Percentiles rank a stretch among this genome's conserved stretches.
Evolutionary conservation across 2,113 vertebrate species (phyloP).

Genomic region (Coptodon bakossiorum): DNA sequence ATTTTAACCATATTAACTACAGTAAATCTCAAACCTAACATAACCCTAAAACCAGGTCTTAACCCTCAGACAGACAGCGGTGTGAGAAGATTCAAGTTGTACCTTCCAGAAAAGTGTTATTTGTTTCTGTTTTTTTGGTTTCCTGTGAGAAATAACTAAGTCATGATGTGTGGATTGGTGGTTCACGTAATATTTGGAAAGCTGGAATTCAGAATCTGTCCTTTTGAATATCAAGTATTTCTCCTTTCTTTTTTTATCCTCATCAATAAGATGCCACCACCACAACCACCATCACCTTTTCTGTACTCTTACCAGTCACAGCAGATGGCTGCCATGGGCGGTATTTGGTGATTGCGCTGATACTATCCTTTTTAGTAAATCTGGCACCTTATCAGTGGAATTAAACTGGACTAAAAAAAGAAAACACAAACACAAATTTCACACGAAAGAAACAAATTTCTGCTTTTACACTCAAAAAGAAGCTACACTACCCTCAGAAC

Average conservation of each 20-base stretch:
- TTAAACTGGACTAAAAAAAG: background rate
- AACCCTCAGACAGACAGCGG: background rate
- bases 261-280: background rate
- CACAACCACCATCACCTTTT: background rate
- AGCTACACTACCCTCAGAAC: background rate
- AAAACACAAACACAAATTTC: background rate
- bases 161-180: accelerated
- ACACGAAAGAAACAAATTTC: background rate
- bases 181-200: accelerated
- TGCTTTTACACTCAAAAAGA: background rate
- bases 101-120: background rate
- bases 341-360: background rate
- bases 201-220: background rate
- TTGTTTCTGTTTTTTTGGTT: background rate
- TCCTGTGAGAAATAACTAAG: background rate
- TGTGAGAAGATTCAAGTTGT: background rate
- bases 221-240: background rate
- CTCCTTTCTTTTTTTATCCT: background rate
- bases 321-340: background rate
- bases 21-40: background rate
- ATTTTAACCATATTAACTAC: background rate
- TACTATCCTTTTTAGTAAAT: background rate
- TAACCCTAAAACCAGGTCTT: background rate
- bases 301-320: background rate
- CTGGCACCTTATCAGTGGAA: background rate